Evolutionary conservation across 2,888 invertebrate species (phyloP), one percentile per base, ranked within the genome.

Genomic region (Acrobasis repandana): DNA sequence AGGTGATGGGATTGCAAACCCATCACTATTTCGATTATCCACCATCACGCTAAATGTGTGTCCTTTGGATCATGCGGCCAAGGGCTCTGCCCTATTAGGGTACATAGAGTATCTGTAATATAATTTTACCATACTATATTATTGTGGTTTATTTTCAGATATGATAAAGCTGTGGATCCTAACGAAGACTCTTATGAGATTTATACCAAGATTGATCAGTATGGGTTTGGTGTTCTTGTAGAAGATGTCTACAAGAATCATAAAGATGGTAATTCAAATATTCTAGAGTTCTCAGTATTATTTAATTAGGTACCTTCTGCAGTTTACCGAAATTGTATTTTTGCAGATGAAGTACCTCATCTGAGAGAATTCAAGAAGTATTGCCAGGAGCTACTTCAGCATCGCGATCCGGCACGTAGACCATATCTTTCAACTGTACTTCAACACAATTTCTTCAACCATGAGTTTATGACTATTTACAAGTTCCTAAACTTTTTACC

Each of bases 401-500:
- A 95, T 76, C 79, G 90, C 59, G 94, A 95, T 71, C 93, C 95
- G 9, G 83, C 89, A 46, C 85, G 93, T 69, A 93, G 97, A 61
- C 96, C 96, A 4, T 94, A 93, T 65, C 88, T 97, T 38, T 93
- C 94, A 9, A 93, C 94, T 20, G 88, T 96, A 36, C 85, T 96
- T 2, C 85, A 94, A 58, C 96, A 97, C 85, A 94, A 94, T 52
- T 96, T 96, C 84, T 97, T 96, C 77, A 96, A 95, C 72, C 97
- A 97, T 77, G 96, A 97, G 74, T 97, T 98, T 80, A 95, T 98
- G 64, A 91, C 94, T 20, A 96, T 98, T 69, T 95, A 97, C 80
- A 95, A 96, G 66, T 98, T 97, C 86, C 90, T 98, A 0, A 95
- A 95, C 71, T 96, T 97, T 79, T 87, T 98, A 59, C 96, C 98